These are phyloP conservation scores for Phyllostomus hastatus DNA, from an alignment of 2,113 vertebrate genomes.

Conservation along the genomic window DNA sequence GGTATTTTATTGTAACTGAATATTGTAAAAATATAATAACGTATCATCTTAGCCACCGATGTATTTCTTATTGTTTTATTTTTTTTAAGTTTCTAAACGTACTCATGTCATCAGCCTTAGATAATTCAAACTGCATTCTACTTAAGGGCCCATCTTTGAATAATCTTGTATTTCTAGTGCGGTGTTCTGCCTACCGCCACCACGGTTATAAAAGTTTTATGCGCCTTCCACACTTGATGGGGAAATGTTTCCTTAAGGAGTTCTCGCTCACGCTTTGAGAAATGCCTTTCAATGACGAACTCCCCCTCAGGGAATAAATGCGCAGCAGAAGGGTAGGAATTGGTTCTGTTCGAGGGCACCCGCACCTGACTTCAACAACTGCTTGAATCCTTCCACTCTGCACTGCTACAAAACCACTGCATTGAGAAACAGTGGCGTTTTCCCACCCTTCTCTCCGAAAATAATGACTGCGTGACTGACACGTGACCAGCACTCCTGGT, in stretches of 20 bases:
- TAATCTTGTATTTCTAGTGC: not conserved
- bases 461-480: not conserved
- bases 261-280: constrained; percentile 51
- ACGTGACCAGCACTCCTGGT: not conserved
- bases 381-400: not conserved
- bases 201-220: constrained; percentile 21
- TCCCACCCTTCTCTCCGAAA: not conserved
- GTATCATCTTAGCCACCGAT: not conserved
- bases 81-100: not conserved
- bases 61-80: not conserved
- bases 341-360: not conserved
- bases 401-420: not conserved
- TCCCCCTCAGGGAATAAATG: constrained; percentile 10
- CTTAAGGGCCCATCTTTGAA: not conserved
- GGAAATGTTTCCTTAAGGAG: constrained; percentile 15
- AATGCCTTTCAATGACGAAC: constrained; percentile 14
- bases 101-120: not conserved
- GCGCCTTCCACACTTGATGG: constrained; percentile 6
- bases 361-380: not conserved
- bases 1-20: not conserved
- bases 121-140: constrained; percentile 16
- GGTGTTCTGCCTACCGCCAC: not conserved
- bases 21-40: not conserved
- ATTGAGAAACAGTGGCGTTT: not conserved
- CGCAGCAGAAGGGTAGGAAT: constrained; percentile 1